Conservation (phyloP, 2,113 vertebrate species). For the Myotis lucifugus region DNA sequence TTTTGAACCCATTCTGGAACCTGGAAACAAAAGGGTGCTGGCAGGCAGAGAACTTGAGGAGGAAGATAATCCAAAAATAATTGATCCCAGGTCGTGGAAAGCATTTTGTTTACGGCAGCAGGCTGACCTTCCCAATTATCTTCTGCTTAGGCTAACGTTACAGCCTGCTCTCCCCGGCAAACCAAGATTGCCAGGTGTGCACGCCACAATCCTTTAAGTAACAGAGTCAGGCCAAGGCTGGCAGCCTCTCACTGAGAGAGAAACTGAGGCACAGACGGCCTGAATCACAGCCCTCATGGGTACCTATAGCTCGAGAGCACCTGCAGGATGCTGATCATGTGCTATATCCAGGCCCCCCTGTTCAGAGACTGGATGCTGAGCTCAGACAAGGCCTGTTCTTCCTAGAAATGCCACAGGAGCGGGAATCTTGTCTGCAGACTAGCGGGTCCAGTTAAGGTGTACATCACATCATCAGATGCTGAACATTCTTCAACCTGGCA, state of each 20-base stretch:
- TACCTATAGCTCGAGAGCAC: not conserved
- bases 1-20: conserved; percentile 29
- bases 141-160: conserved; percentile 74
- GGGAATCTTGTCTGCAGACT: not conserved
- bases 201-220: not conserved
- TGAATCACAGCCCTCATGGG: not conserved
- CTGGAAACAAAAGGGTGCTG: conserved; percentile 62
- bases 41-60: conserved; percentile 60
- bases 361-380: not conserved
- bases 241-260: not conserved
- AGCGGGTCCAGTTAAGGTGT: not conserved
- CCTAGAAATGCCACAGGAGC: not conserved
- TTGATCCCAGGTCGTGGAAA: conserved; percentile 73
- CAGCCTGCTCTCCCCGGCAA: conserved; percentile 8
- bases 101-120: conserved; percentile 68
- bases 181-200: not conserved
- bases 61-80: conserved; percentile 81
- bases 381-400: not conserved
- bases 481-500: not conserved
- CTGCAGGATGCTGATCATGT: not conserved
- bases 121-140: conserved; percentile 72
- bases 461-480: not conserved
- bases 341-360: not conserved
- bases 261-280: not conserved
- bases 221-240: not conserved